A percentile compares a stretch with the other conserved stretches of the same genome.
phyloP scores from a whole-genome alignment of 2,113 vertebrate species.

The Taurulus bubalis region DNA sequence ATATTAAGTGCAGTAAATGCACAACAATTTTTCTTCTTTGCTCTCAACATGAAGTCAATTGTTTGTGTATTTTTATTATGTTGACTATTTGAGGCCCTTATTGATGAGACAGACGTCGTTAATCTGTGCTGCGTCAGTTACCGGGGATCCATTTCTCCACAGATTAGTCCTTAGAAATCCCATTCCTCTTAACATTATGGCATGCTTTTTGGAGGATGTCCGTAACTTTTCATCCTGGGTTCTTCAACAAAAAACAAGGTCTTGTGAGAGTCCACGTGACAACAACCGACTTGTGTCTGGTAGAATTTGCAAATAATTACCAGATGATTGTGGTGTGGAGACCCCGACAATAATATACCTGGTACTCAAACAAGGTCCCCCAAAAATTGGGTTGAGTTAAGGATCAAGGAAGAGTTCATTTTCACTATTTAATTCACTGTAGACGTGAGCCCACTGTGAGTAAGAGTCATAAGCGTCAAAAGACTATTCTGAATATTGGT shows the following conservation, averaged over 20 bases:
- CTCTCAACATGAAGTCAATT: not conserved
- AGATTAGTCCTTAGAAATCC: not conserved
- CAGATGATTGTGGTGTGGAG: not conserved
- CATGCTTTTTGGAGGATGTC: conserved; percentile 42
- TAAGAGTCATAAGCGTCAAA: too few species aligned
- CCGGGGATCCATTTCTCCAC: not conserved
- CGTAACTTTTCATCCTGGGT: conserved; percentile 5
- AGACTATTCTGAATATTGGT: too few species aligned
- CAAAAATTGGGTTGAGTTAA: too few species aligned
- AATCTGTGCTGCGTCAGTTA: conserved; percentile 33
- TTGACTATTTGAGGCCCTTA: not conserved
- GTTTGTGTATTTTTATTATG: too few species aligned
- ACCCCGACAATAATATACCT: not conserved
- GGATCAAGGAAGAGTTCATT: too few species aligned
- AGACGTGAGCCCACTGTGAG: too few species aligned
- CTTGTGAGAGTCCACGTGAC: not conserved
- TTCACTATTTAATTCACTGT: too few species aligned
- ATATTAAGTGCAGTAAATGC: not conserved
- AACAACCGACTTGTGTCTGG: not conserved
- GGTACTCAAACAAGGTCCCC: too few species aligned
- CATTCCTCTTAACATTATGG: conserved; percentile 5
- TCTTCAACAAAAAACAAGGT: conserved; percentile 11
- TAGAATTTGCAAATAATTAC: conserved; percentile 38
- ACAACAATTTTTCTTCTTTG: not conserved
- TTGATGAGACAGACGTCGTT: conserved; percentile 17